phyloP scores from a whole-genome alignment of 1,140 invertebrate genomes.

The Caenorhabditis briggsae region DNA sequence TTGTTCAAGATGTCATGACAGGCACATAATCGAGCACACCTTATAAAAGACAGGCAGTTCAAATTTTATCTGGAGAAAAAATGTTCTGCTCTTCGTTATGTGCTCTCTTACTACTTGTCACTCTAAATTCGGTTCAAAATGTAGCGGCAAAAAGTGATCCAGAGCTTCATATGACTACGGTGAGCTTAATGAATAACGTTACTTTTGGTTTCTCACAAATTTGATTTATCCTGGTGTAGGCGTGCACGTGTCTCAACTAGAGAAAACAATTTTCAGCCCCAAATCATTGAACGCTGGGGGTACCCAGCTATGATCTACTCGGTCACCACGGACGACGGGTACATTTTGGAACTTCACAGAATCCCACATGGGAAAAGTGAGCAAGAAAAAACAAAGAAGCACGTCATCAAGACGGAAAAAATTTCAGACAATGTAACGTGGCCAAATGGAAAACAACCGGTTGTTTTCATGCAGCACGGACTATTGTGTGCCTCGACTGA shows the following conservation, averaged over 20 bases:
- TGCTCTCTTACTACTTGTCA: neutral
- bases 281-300: constrained; percentile 44
- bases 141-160: constrained; percentile 21
- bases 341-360: constrained; percentile 24
- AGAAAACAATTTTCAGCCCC: constrained; percentile 20
- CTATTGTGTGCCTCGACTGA: constrained; percentile 85
- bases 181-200: neutral
- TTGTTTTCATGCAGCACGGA: constrained; percentile 83
- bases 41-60: constrained; percentile 1
- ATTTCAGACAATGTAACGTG: constrained; percentile 25
- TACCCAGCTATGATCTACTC: constrained; percentile 35
- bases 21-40: constrained; percentile 4
- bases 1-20: constrained; percentile 22
- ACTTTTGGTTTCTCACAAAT: no score
- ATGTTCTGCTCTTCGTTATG: neutral
- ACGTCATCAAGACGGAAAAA: neutral
- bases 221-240: no score
- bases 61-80: neutral
- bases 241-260: no score
- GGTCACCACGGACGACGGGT: constrained; percentile 11
- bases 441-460: constrained; percentile 65
- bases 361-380: constrained; percentile 49
- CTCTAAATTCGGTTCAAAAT: constrained; percentile 9
- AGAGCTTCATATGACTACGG: constrained; percentile 48
- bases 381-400: neutral